These are phyloP conservation scores for Drosophila neotestacea DNA, from an alignment of 2,888 invertebrate species.

Conservation along the genomic window DNA sequence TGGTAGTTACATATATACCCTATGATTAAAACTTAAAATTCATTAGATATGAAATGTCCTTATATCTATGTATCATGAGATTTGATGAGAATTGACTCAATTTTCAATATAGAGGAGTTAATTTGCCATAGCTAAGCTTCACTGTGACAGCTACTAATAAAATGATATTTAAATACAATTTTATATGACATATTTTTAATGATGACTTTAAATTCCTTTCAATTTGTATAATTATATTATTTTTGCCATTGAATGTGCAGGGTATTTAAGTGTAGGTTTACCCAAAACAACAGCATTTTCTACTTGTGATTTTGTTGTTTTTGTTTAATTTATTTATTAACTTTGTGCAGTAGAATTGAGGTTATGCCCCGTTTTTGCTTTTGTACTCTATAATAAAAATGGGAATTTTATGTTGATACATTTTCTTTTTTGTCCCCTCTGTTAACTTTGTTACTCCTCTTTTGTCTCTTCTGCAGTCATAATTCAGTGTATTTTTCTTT, in stretches of 20 bases:
- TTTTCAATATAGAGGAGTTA: too few relatives aligned
- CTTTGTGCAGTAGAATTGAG: constrained; percentile 20
- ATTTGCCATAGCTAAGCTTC: too few relatives aligned
- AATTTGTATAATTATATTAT: neutral
- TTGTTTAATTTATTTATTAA: constrained; percentile 26
- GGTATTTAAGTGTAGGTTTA: neutral
- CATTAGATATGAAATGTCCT: too few relatives aligned
- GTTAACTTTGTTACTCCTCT: neutral
- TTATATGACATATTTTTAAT: too few relatives aligned
- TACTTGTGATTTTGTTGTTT: neutral
- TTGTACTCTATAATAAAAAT: constrained; percentile 41
- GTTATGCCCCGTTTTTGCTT: constrained; percentile 2
- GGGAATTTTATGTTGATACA: constrained; percentile 54
- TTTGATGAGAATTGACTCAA: too few relatives aligned
- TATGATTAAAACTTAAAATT: too few relatives aligned
- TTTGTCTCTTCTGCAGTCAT: constrained; percentile 9
- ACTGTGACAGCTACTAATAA: too few relatives aligned
- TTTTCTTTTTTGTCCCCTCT: constrained; percentile 4
- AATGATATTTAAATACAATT: too few relatives aligned
- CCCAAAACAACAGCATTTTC: neutral
- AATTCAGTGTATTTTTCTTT: constrained; percentile 46
- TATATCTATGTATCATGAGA: too few relatives aligned
- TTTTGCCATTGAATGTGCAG: neutral
- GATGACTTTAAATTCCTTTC: neutral
- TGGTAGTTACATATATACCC: too few relatives aligned